Evolutionary conservation across 2,888 invertebrate genomes (phyloP).

Genomic region (Epinotia demarniana): DNA sequence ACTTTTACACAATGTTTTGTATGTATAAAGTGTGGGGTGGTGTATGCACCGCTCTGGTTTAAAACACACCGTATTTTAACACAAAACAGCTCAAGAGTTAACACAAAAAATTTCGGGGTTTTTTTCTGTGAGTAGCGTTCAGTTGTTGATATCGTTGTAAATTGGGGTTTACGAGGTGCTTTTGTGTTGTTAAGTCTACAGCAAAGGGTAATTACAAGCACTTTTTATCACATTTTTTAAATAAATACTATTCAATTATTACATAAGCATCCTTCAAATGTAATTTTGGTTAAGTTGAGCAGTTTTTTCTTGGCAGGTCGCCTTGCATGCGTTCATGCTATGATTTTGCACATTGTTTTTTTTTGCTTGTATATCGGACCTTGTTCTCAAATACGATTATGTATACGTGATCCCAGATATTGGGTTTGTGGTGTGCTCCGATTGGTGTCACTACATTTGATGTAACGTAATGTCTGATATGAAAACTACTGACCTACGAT

Average conservation of each 20-base stretch:
- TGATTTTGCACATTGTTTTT: conserved; percentile 58
- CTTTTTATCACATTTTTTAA: background rate
- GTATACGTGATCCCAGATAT: background rate
- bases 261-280: background rate
- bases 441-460: no score
- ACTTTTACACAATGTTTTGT: background rate
- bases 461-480: no score
- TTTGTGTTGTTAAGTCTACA: background rate
- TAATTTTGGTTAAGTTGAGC: background rate
- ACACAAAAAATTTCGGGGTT: background rate
- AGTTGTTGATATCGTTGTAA: background rate
- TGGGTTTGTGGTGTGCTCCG: background rate
- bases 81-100: background rate
- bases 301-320: conserved; percentile 44
- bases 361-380: conserved; percentile 78
- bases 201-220: background rate
- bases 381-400: conserved; percentile 52
- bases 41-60: background rate
- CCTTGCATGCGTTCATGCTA: conserved; percentile 58
- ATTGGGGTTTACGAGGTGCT: background rate
- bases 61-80: background rate
- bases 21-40: background rate
- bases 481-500: background rate
- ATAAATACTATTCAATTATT: background rate
- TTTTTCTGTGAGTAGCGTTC: background rate